Evolutionary conservation across 2,113 vertebrate species (phyloP).

Genomic region (Anolis sagrei): DNA sequence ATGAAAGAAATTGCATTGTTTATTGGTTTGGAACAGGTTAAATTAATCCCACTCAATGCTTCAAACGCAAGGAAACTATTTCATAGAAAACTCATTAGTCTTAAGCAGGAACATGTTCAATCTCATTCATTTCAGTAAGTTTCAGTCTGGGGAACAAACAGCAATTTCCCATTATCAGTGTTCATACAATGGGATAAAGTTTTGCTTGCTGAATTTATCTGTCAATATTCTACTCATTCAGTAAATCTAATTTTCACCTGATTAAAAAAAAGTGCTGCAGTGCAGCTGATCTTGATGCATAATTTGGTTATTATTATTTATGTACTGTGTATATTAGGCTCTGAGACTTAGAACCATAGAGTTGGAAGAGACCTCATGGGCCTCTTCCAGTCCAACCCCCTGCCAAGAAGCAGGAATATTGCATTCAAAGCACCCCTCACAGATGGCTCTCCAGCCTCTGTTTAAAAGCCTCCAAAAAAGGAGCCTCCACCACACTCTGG

Average conservation of each 20-base stretch:
- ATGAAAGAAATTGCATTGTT: slow-evolving; percentile 20
- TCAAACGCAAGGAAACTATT: slow-evolving; percentile 17
- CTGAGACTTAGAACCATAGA: background rate
- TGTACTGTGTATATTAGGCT: background rate
- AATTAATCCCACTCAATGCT: slow-evolving; percentile 22
- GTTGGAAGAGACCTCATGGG: too few relatives aligned
- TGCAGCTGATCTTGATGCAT: background rate
- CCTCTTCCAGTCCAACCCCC: too few relatives aligned
- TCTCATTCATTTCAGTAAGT: slow-evolving; percentile 4
- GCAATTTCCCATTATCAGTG: background rate
- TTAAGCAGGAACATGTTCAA: slow-evolving; percentile 12
- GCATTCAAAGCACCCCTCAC: too few relatives aligned
- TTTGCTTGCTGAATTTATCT: background rate
- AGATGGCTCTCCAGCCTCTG: too few relatives aligned
- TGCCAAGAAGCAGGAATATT: too few relatives aligned
- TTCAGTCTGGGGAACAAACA: slow-evolving; percentile 15
- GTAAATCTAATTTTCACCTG: slow-evolving; percentile 1
- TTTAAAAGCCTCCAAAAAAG: too few relatives aligned
- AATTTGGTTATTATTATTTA: background rate
- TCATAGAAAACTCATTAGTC: slow-evolving; percentile 19
- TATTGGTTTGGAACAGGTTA: slow-evolving; percentile 26
- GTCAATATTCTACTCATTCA: background rate
- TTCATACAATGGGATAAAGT: background rate
- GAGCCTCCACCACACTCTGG: too few relatives aligned
- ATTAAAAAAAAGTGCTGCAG: slow-evolving; percentile 1